Evolutionary conservation across 2,888 invertebrate genomes (phyloP).

Genomic region (Clusia tigrina): DNA sequence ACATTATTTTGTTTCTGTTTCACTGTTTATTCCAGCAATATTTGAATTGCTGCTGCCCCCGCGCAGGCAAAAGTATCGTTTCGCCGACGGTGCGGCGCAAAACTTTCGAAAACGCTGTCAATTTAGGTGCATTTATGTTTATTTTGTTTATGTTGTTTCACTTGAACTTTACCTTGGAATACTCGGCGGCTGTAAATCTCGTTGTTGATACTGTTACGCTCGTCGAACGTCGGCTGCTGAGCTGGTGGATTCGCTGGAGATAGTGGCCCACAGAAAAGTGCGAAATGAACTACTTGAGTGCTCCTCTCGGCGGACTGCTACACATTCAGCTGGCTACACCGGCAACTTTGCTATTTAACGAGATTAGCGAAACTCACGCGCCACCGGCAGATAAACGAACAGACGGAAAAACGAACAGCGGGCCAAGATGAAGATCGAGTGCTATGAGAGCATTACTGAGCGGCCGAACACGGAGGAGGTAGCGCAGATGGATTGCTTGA

Average conservation of each 20-base stretch:
- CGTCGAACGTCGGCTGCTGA: not conserved
- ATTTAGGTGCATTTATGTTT: not conserved
- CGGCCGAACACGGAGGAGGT: not conserved
- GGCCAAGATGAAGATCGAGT: no score
- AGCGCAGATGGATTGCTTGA: constrained; percentile 8
- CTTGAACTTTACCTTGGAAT: constrained; percentile 36
- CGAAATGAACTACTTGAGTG: not conserved
- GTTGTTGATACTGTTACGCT: no score
- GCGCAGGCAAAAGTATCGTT: no score
- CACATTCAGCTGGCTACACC: not conserved
- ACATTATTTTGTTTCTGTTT: no score
- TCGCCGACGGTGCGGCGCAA: no score
- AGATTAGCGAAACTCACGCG: not conserved
- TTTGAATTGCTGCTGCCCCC: no score
- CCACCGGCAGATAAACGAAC: no score
- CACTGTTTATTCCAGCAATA: no score
- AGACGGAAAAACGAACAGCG: no score
- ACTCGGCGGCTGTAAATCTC: not conserved
- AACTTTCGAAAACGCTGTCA: not conserved
- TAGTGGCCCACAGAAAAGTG: not conserved
- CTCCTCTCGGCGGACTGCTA: not conserved
- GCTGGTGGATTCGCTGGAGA: not conserved
- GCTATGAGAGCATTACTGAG: not conserved
- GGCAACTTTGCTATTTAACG: not conserved
- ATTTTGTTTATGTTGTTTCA: constrained; percentile 15